Evolutionary conservation across 2,797 vertebrate genomes (phyloP).

Genomic region (Clarias laeviceps): DNA sequence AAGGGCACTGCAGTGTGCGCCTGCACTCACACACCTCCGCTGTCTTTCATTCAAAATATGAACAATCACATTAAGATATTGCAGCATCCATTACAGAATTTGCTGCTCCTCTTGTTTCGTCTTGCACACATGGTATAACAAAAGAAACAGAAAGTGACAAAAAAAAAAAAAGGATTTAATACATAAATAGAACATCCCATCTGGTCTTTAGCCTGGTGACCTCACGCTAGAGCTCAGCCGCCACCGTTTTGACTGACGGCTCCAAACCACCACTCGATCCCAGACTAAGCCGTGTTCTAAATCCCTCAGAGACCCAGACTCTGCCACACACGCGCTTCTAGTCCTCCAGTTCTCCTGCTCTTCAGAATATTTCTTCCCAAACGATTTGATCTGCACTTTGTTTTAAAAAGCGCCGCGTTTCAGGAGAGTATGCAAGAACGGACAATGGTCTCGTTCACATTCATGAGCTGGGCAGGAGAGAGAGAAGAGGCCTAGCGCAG

Average conservation of each 20-base stretch:
- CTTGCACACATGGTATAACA: background rate
- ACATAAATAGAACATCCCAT: background rate
- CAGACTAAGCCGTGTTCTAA: background rate
- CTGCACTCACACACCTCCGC: background rate
- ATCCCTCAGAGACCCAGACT: background rate
- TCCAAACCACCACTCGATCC: constrained; percentile 16
- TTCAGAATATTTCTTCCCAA: background rate
- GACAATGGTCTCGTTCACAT: constrained; percentile 33
- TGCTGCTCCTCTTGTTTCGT: background rate
- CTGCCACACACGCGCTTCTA: background rate
- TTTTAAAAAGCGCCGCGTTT: constrained; percentile 44
- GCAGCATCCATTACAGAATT: background rate
- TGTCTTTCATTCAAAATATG: background rate
- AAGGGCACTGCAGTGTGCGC: constrained; percentile 30
- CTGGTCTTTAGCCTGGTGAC: background rate
- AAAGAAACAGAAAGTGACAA: background rate
- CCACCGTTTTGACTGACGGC: background rate
- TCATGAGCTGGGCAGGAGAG: background rate
- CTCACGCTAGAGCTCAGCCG: background rate
- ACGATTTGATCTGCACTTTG: constrained; percentile 10
- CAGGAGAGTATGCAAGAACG: constrained; percentile 34
- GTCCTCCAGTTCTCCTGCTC: background rate
- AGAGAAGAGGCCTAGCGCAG: constrained; percentile 26
- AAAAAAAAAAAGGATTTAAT: background rate
- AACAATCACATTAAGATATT: background rate